Evolutionary conservation across 2,888 invertebrate genomes (phyloP).

Genomic region (Tribolium freemani): DNA sequence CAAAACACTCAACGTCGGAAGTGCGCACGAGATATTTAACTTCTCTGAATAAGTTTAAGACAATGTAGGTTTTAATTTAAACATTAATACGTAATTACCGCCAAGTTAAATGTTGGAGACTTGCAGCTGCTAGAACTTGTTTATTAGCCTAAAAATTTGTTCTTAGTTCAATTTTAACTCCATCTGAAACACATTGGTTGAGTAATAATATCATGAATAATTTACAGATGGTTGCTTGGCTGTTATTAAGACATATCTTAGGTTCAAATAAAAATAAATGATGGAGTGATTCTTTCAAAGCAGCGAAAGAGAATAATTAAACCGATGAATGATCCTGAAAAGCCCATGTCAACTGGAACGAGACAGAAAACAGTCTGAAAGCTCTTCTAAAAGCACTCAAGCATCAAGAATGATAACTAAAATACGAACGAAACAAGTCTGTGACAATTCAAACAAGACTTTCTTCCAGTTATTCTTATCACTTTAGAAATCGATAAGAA

Average conservation of each 20-base stretch:
- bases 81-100: background rate
- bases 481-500: background rate
- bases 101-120: background rate
- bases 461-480: background rate
- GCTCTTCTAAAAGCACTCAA: slow-evolving; percentile 22
- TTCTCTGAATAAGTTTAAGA: background rate
- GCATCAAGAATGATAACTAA: slow-evolving; percentile 16
- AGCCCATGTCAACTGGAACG: slow-evolving; percentile 11
- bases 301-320: slow-evolving; percentile 11
- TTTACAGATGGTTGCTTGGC: background rate
- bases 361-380: slow-evolving; percentile 12
- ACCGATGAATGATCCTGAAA: slow-evolving; percentile 18
- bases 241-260: background rate
- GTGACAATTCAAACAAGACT: background rate
- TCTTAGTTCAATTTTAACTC: too few species aligned
- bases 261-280: background rate
- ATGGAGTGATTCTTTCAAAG: slow-evolving; percentile 11
- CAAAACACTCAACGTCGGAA: background rate
- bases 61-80: background rate
- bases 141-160: background rate
- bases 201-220: too few species aligned
- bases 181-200: too few species aligned
- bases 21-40: background rate
- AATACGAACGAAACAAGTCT: slow-evolving; percentile 4
- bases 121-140: background rate